Conservation (phyloP, 2,888 invertebrate species). For the Megalurothrips usitatus region DNA sequence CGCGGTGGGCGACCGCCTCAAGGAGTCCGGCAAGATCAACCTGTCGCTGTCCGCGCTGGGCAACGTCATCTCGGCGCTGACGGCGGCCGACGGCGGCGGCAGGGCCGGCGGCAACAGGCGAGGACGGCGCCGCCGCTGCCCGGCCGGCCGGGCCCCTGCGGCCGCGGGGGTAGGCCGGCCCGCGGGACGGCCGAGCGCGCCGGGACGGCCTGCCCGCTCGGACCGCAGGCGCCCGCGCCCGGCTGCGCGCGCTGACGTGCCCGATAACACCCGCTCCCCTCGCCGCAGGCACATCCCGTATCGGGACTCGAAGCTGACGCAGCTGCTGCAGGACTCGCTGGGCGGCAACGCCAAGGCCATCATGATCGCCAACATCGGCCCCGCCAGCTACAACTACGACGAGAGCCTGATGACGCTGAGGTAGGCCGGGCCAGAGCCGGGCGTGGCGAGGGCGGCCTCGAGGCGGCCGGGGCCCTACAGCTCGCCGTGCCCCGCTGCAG, state of each 20-base stretch:
- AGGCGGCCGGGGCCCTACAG: too few relatives aligned
- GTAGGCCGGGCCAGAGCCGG: conserved; percentile 69
- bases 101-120: background rate
- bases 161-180: background rate
- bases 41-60: conserved; percentile 90
- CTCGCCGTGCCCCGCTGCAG: background rate
- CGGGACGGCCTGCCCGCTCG: background rate
- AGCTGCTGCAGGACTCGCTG: conserved; percentile 90
- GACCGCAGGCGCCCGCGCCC: background rate
- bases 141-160: background rate
- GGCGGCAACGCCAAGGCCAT: conserved; percentile 98
- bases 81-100: conserved; percentile 43
- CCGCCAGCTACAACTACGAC: conserved; percentile 94
- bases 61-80: conserved; percentile 94
- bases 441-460: too few relatives aligned
- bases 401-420: conserved; percentile 90
- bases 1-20: conserved; percentile 81
- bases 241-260: background rate
- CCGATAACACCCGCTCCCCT: background rate
- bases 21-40: conserved; percentile 95
- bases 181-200: background rate
- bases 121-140: background rate
- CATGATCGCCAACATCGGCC: conserved; percentile 98
- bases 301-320: conserved; percentile 91
- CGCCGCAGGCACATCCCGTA: conserved; percentile 74